Evolutionary conservation across 2,113 vertebrate species (phyloP), one percentile per base, ranked within the genome.

Genomic region (Lepidothrix coronata): DNA sequence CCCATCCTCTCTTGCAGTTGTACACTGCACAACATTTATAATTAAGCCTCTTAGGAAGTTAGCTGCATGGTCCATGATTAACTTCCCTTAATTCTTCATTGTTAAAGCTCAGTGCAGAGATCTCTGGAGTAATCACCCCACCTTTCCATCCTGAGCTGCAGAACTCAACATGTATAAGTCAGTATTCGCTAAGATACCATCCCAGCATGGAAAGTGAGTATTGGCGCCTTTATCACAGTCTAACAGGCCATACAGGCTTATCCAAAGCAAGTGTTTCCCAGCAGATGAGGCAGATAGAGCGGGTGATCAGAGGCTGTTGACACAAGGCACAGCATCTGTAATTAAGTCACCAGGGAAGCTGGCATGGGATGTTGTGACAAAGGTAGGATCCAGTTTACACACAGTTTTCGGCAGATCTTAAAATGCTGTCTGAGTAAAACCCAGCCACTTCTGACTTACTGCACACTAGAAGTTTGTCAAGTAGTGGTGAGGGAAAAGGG

Each of bases 1-100:
- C 67, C 10, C 80, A 81, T 96, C 91, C 82, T 88, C 52, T 88
- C 76, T 78, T 88, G 89, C 78, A 71, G 63, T 94, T 73, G 66
- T 62, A 71, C 59, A 13, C 76, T 55, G 44, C 75, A 86, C 79
- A 92, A 41, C 89, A 89, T 96, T 93, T 93, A 93, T 97, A 96
- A 96, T 97, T 96, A 97, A 96, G 91, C 93, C 92, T 95, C 93
- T 89, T 89, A 95, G 96, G 95, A 97, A 91, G 70, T 88, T 68
- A 86, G 48, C 41, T 82, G 63, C 55, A 2, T 46, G 54, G 48
- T 66, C 80, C 62, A 49, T 73, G 87, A 93, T 96, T 93, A 91
- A 93, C 91, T 90, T 95, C 58, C 57, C 89, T 92, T 96, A 72
- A 92, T 91, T 97, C 93, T 84, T 80, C 70, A 82, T 91, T 91